Base-by-base conservation (phyloP, 2,113 vertebrate genomes). In the Marmota flaviventris region DNA sequence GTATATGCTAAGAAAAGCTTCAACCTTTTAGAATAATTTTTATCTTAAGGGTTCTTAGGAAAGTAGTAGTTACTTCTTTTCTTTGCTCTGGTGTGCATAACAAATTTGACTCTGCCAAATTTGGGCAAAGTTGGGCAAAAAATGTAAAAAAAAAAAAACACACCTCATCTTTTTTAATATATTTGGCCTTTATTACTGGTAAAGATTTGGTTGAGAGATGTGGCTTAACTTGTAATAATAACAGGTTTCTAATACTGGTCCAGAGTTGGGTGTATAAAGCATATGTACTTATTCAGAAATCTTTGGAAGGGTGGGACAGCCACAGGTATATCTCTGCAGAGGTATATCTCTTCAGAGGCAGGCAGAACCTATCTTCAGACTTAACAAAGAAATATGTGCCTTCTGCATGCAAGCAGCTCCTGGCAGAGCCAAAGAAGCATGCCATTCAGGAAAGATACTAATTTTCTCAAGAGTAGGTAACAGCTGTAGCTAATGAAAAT, bases 121-220 rank as follows among this genome's bases (percentile, higher is more conserved):
- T 79, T 70, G 65, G 45, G 45, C 45, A 85, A 93, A 94, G 61
- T 63, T 27, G 25, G 61, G 29, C 78, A 90, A 81, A 83, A 51
- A 12, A 42, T 89, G 63, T 24, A 61, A 73, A 88, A 86, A 32
- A 58, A 58, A 32, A 58, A 58, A 73, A 51, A 45, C 7, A 45
- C 1, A 45, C 8, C 79, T 27, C 16, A 39, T 5, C 53, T 34
- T 61, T 61, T 84, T 25, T 42, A 34, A 45, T 69, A 13, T 65
- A 51, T 88, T 85, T 93, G 95, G 81, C 37, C 2, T 82, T 93
- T 89, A 58, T 58, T 87, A 76, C 63, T 91, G 69, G 58, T 85
- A 58, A 86, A 93, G 79, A n/a, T 95, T 76, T 85, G 14, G 16
- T 94, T 94, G 85, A 91, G 95, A 67, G 22, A 53, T 84, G 24